A percentile compares a stretch with the other conserved stretches of the same genome.
Conservation (phyloP, 2,797 vertebrate species). For the Anguilla anguilla region DNA sequence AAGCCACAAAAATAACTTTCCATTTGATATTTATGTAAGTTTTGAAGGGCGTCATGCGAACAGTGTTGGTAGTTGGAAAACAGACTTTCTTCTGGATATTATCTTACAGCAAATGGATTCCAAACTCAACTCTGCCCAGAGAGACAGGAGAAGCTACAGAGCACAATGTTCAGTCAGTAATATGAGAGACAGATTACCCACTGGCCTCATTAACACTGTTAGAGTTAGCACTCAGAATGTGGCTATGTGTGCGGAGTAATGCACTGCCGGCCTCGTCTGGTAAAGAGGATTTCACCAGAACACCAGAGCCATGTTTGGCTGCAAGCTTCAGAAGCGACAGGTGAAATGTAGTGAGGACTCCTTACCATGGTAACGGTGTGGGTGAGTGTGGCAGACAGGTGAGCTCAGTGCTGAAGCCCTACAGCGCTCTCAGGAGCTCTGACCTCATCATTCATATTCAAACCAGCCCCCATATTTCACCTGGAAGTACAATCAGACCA, state of each 20-base stretch:
- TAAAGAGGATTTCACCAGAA: background rate
- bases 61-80: conserved; percentile 52
- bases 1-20: conserved; percentile 52
- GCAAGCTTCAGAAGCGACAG: too few species aligned
- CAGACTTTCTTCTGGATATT: conserved; percentile 27
- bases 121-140: background rate
- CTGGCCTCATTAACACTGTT: background rate
- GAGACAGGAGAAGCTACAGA: background rate
- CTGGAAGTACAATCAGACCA: background rate
- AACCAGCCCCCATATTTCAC: background rate
- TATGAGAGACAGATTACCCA: background rate
- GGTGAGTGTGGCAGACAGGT: too few species aligned
- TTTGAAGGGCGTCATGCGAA: conserved; percentile 57
- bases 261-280: background rate
- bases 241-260: background rate
- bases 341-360: too few species aligned
- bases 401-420: too few species aligned
- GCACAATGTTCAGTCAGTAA: background rate
- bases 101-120: background rate
- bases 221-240: background rate
- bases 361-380: too few species aligned
- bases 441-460: background rate
- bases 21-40: conserved; percentile 24
- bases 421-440: too few species aligned
- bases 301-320: too few species aligned